Evolutionary conservation across 37 sponge, comb jelly and placozoan species (phyloP).

Genomic region (Agelas oroides): DNA sequence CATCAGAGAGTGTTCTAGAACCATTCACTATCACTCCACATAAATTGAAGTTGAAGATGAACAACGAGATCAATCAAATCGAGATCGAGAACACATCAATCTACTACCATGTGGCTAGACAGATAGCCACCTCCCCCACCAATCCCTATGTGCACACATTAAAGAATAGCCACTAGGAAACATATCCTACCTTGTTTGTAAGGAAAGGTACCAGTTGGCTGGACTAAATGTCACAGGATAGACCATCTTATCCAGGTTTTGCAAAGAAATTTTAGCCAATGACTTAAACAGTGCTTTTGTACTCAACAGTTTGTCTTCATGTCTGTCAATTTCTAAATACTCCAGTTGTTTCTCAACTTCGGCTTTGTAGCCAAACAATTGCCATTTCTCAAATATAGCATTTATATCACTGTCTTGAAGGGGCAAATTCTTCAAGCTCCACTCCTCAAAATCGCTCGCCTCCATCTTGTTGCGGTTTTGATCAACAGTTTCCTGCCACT

Average conservation of each 20-base stretch:
- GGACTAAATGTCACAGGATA: slow-evolving; percentile 11
- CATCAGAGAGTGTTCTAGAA: no score
- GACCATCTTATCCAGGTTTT: neutral
- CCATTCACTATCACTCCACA: no score
- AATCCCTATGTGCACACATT: no score
- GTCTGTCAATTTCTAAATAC: slow-evolving; percentile 21
- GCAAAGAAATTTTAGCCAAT: neutral
- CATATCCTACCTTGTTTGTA: neutral
- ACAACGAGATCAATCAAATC: no score
- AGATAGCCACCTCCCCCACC: no score
- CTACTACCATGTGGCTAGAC: no score
- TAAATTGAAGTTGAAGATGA: no score
- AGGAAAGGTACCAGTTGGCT: slow-evolving; percentile 24
- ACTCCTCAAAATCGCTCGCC: neutral
- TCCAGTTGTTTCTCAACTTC: slow-evolving; percentile 35
- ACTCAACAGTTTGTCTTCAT: slow-evolving; percentile 15
- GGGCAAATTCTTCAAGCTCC: slow-evolving; percentile 11
- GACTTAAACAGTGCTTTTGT: slow-evolving; percentile 34
- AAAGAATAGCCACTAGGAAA: no score
- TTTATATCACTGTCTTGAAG: slow-evolving; percentile 9
- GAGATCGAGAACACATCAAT: no score
- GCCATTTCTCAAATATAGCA: slow-evolving; percentile 25
- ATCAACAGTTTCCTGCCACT: neutral
- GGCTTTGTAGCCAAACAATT: slow-evolving; percentile 24
- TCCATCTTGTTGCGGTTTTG: neutral